Base-by-base conservation (phyloP, 2,797 vertebrate genomes). In the Hypotaenidia philippensis region DNA sequence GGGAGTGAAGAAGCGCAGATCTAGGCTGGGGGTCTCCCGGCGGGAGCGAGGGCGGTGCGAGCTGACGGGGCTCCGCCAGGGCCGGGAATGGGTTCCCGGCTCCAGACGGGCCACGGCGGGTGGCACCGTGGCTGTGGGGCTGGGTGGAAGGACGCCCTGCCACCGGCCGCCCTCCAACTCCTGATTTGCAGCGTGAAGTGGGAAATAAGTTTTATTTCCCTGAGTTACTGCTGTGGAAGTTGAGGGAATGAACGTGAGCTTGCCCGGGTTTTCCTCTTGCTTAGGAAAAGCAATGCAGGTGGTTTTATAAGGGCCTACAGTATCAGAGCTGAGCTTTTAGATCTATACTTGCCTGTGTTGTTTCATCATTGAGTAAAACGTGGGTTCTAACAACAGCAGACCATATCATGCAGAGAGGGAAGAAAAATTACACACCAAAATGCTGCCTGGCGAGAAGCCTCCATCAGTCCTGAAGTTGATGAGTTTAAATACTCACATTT, bases 281-380 rank as follows among this genome's bases (percentile, higher is more conserved):
- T 22, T 2, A 2, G 13, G 8, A 61, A 11, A 34, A 71, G 41
- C 26, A 4, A 1, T 2, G 3, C 15, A 10, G 29, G 14, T 36
- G 50, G 10, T 61, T 45, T 31, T 2, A 20, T 41, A 23, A 49
- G 63, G 65, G 64, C 83, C 65, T 31, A 2, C 12, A 2, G 5
- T 15, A 21, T 4, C 31, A 8, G 13, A 50, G 26, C 18, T 4
- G 34, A 61, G 47, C 25, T 19, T 14, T 34, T 9, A 3, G 3
- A 22, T 8, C 23, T 21, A 20, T n/a, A 34, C 3, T 6, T 2
- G 0, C 5, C 9, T 0, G 0, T 6, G 16, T 22, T 5, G 0
- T 9, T 1, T 2, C 7, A 2, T 5, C 57, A 72, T 53, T 22
- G 10, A 44, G 9, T 36, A 3, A 71, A 57, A 40, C 1, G 13